Conservation (phyloP, 2,113 vertebrate genomes). For the Ciconia boyciana region DNA sequence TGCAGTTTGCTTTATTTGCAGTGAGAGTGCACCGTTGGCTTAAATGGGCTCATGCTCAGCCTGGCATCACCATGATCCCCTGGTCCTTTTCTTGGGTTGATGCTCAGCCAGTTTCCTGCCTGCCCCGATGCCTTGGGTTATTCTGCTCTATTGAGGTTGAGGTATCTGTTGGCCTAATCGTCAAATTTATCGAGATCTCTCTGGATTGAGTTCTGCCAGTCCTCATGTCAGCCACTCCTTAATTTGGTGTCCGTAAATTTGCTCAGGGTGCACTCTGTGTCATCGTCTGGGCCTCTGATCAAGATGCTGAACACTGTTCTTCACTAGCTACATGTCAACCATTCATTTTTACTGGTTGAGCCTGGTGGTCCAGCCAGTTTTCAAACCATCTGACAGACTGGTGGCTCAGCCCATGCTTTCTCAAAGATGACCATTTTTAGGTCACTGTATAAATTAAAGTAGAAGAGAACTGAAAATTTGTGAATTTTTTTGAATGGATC, state of each 20-base stretch:
- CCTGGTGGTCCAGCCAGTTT: background rate
- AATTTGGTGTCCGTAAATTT: background rate
- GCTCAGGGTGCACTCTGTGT: background rate
- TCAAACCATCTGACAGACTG: background rate
- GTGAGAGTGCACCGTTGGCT: background rate
- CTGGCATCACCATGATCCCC: fast-evolving
- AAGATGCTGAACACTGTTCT: background rate
- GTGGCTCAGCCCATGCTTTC: background rate
- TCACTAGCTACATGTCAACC: background rate
- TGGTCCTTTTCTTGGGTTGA: background rate
- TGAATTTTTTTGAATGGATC: background rate
- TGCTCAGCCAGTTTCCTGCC: background rate
- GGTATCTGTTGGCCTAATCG: background rate
- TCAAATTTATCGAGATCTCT: background rate
- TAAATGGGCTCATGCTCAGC: background rate
- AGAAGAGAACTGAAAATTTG: background rate
- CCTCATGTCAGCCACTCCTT: background rate
- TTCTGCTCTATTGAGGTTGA: background rate
- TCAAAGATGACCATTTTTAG: background rate
- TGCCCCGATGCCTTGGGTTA: background rate
- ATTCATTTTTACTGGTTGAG: background rate
- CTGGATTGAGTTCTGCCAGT: background rate
- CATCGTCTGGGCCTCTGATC: background rate
- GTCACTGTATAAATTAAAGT: background rate
- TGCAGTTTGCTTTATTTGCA: background rate